Percentiles rank a stretch among this genome's conserved stretches.
Evolutionary conservation across 2,888 invertebrate genomes (phyloP).

Genomic region (Theretra japonica): DNA sequence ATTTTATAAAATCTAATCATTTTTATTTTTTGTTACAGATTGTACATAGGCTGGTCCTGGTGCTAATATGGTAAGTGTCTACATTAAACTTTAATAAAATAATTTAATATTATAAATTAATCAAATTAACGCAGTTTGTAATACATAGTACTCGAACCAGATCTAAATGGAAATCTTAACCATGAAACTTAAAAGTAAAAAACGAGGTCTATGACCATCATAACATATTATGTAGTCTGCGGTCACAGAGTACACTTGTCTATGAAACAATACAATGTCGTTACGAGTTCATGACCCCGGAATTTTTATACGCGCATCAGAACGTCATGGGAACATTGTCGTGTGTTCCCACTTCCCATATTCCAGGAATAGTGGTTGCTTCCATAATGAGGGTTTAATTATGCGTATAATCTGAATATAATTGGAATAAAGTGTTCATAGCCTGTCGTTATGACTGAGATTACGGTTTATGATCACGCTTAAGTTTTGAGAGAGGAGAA

Average conservation of each 20-base stretch:
- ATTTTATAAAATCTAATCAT: neutral
- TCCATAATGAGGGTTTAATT: neutral
- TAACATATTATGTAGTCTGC: neutral
- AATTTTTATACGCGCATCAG: neutral
- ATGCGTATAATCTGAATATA: conserved; percentile 2
- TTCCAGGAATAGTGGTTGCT: neutral
- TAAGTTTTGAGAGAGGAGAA: neutral
- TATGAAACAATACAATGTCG: conserved; percentile 10
- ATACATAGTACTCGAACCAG: neutral
- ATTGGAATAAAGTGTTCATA: neutral
- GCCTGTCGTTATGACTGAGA: neutral
- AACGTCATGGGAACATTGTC: neutral
- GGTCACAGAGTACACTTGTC: neutral
- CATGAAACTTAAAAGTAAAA: neutral
- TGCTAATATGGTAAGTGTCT: neutral
- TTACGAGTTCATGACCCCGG: neutral
- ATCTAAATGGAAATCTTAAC: neutral
- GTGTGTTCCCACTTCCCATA: conserved; percentile 1
- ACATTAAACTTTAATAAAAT: neutral
- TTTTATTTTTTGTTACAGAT: conserved; percentile 6
- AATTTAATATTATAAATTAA: no score
- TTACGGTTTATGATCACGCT: neutral
- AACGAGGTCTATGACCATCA: conserved; percentile 1
- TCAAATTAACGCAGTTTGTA: no score
- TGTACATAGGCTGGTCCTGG: neutral